Evolutionary conservation across 2,113 vertebrate species (phyloP).

Genomic region (Lanius ludovicianus): DNA sequence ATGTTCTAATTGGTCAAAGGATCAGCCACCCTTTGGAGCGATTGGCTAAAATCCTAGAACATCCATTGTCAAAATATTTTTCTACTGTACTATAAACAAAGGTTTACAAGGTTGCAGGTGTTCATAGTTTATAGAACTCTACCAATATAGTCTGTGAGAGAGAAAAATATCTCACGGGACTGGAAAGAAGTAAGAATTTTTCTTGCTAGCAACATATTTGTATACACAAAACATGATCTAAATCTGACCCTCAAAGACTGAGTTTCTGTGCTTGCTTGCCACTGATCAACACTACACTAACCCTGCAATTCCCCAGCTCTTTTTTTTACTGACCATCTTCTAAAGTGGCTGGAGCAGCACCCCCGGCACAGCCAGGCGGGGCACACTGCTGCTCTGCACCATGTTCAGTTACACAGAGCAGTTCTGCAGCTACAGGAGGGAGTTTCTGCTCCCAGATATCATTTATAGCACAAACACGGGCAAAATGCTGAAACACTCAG

Average conservation of each 20-base stretch:
- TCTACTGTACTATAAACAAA: too few species aligned
- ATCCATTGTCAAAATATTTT: too few species aligned
- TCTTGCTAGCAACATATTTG: too few species aligned
- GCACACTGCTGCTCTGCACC: background rate
- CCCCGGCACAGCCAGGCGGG: background rate
- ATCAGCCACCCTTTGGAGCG: too few species aligned
- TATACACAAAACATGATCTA: background rate
- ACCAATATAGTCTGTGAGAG: too few species aligned
- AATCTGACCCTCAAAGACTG: background rate
- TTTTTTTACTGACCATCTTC: background rate
- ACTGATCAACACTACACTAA: accelerated
- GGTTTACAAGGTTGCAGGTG: too few species aligned
- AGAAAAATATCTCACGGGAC: too few species aligned
- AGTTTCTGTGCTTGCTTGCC: background rate
- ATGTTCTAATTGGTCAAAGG: too few species aligned
- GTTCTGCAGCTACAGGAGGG: background rate
- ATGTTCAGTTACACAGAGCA: background rate
- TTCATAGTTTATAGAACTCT: too few species aligned
- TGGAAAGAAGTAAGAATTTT: too few species aligned
- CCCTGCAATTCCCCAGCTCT: too few species aligned
- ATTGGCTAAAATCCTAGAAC: too few species aligned
- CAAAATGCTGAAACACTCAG: background rate
- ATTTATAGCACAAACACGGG: background rate
- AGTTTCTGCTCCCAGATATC: background rate
- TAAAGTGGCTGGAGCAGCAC: background rate